These are phyloP conservation scores for Hirtodrosophila cameraria DNA, from an alignment of 2,888 invertebrate genomes.

Conservation along the genomic window DNA sequence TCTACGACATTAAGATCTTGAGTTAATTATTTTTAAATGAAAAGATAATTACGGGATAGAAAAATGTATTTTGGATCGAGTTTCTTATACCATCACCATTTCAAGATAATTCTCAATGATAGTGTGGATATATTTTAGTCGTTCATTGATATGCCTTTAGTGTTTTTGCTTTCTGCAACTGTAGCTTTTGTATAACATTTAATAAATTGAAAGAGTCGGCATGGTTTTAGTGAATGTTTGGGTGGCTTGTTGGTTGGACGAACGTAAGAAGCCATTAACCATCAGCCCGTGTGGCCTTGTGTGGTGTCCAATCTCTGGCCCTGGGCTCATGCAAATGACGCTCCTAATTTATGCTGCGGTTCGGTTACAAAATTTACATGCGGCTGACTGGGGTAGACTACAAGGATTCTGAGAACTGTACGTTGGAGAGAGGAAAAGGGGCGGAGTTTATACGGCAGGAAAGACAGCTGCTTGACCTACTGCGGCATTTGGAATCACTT, in stretches of 20 bases:
- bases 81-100: too few species aligned
- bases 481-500: slow-evolving; percentile 66
- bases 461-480: slow-evolving; percentile 73
- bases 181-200: slow-evolving; percentile 40
- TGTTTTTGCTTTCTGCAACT: slow-evolving; percentile 15
- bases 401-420: not conserved
- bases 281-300: slow-evolving; percentile 12
- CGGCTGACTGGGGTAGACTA: not conserved
- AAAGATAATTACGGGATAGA: too few species aligned
- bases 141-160: not conserved
- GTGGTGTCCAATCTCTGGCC: slow-evolving; percentile 23
- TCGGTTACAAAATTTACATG: slow-evolving; percentile 71
- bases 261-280: not conserved
- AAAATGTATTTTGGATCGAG: too few species aligned
- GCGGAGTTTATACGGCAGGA: too few species aligned
- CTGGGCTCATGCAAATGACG: slow-evolving; percentile 69
- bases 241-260: not conserved
- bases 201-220: slow-evolving; percentile 31
- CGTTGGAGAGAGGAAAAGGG: slow-evolving; percentile 12
- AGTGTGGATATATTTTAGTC: slow-evolving; percentile 3
- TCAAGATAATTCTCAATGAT: not conserved
- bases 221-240: slow-evolving; percentile 4
- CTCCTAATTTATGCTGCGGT: slow-evolving; percentile 77
- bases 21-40: too few species aligned
- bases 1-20: too few species aligned